Evolutionary conservation across 2,113 vertebrate genomes (phyloP), one percentile per base, ranked within the genome.

Genomic region (Pachycephala philippinensis): DNA sequence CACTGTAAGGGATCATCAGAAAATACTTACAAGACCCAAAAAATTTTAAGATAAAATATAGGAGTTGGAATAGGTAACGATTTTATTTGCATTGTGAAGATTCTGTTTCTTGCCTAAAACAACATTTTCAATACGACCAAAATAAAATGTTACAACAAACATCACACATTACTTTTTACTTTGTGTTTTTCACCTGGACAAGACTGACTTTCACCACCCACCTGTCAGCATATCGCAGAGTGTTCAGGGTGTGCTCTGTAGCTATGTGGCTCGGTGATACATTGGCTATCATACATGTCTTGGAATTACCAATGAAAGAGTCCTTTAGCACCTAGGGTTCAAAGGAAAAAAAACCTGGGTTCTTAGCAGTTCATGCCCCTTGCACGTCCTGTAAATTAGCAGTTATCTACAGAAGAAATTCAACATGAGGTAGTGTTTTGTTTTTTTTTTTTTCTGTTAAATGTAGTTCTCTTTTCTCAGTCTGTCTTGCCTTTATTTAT

Each of bases 231-330:
- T 99, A 99, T 82, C 99, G 98, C 78, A 99, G 97, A 11, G 99
- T 99, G 87, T 99, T 99, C 54, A 99, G 97, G 15, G 99, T 99
- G 87, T 99, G 99, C 90, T 99, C 99, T 4, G 98, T 98, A 88
- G 99, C 98, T 33, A 98, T 9, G 33, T 98, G 98, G 93, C 98
- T 98, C 2, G 99, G 99, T 44, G 99, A 99, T 72, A 99, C 98
- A 72, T 99, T 99, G 69, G 99, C 99, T 40, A 99, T 99, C 99
- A 99, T 99, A 87, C 99, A 99, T 0, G 99, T 99, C 98, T 98
- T 99, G 64, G 99, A 99, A 95, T 99, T 98, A 57, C 99, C 99
- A 57, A 99, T 97, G 97, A 99, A 99, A n/a, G 99, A 99, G 95
- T 99, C 98, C 94, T 99, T 99, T 61, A 99, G 97, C 88, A 99